phyloP scores from a whole-genome alignment of 2,113 vertebrate species.

The Lepidothrix coronata region DNA sequence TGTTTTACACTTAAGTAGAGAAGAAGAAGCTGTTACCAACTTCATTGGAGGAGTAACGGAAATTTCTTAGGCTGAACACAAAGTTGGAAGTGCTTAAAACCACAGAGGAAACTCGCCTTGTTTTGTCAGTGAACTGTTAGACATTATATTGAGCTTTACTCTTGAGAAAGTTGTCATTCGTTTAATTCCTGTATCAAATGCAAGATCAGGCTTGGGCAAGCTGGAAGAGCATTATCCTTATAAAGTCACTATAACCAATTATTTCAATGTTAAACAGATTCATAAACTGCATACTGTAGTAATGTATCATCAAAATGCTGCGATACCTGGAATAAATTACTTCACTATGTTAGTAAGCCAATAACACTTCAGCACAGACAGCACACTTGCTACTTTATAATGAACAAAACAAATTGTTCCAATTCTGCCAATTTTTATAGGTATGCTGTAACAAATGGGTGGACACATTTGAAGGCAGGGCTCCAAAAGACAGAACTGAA shows the following conservation, averaged over 20 bases:
- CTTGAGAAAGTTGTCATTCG: background rate
- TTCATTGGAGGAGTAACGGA: background rate
- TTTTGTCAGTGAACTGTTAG: background rate
- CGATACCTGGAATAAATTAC: background rate
- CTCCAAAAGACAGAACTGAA: background rate
- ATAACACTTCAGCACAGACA: background rate
- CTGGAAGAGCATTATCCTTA: background rate
- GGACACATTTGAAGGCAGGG: background rate
- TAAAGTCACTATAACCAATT: background rate
- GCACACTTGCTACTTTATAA: background rate
- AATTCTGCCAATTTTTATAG: background rate
- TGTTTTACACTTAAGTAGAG: background rate
- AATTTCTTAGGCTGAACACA: background rate
- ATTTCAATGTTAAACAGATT: background rate
- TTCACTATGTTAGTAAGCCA: background rate
- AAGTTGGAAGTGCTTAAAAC: background rate
- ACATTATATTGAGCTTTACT: background rate
- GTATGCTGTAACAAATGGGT: background rate
- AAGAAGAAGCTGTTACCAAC: background rate
- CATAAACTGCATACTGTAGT: background rate
- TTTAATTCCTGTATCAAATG: background rate
- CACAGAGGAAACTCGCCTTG: background rate
- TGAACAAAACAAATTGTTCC: background rate
- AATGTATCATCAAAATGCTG: background rate
- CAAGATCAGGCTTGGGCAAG: background rate